Conservation (phyloP, 2,797 vertebrate species). For the Anguilla pacifica region DNA sequence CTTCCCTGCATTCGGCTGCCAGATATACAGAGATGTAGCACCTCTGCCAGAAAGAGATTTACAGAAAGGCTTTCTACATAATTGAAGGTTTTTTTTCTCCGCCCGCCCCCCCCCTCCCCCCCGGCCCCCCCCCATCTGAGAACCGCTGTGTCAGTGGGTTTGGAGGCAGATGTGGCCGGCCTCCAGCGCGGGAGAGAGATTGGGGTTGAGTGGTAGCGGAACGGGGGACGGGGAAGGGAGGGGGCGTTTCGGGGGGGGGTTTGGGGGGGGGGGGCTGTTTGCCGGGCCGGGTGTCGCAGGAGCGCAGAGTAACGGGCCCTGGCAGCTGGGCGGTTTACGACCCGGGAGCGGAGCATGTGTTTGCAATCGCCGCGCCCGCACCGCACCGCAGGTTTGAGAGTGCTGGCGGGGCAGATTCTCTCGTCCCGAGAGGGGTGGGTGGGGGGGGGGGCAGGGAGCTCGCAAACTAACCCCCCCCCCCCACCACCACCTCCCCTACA, state of each 20-base stretch:
- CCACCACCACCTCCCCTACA: background rate
- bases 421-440: background rate
- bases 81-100: slow-evolving; percentile 64
- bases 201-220: slow-evolving; percentile 4
- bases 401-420: background rate
- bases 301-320: background rate
- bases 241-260: slow-evolving; percentile 8
- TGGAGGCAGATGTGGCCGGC: slow-evolving; percentile 55
- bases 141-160: slow-evolving; percentile 69
- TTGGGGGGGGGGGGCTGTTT: slow-evolving; percentile 1
- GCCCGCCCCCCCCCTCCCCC: slow-evolving; percentile 18
- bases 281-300: background rate
- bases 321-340: slow-evolving; percentile 17
- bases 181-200: slow-evolving; percentile 35
- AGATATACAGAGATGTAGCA: background rate
- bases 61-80: slow-evolving; percentile 75
- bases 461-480: no score
- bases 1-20: slow-evolving; percentile 4
- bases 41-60: slow-evolving; percentile 66
- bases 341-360: background rate
- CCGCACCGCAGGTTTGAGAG: background rate
- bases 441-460: background rate
- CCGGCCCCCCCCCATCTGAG: slow-evolving; percentile 24
- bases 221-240: background rate
- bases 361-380: background rate